Evolutionary conservation across 2,113 vertebrate species (phyloP).

Genomic region (Pantherophis guttatus): DNA sequence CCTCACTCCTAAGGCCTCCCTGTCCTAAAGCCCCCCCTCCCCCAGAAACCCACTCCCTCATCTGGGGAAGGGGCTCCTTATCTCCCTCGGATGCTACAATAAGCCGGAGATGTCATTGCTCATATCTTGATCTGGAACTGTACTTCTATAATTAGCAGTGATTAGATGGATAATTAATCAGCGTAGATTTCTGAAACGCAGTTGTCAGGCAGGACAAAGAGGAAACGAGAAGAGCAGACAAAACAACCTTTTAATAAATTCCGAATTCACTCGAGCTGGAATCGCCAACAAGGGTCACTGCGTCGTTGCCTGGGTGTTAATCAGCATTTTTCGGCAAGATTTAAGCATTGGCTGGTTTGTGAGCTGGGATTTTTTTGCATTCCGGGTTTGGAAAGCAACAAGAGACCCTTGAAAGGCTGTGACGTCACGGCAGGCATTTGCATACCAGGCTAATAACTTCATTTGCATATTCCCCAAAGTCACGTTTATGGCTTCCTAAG

Average conservation of each 20-base stretch:
- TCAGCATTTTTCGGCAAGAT: neutral
- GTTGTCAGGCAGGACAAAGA: rapidly evolving
- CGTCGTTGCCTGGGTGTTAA: neutral
- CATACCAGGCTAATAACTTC: neutral
- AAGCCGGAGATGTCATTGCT: rapidly evolving
- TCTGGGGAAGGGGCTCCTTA: neutral
- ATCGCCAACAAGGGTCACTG: neutral
- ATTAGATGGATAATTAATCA: neutral
- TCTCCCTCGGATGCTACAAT: rapidly evolving
- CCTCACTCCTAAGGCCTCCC: slow-evolving; percentile 8
- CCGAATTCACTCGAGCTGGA: neutral
- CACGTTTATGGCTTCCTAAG: neutral
- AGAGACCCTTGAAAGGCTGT: neutral
- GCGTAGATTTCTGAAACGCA: rapidly evolving
- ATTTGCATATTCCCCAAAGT: neutral
- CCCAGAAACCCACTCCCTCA: rapidly evolving
- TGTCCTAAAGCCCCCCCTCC: neutral
- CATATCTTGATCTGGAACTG: neutral
- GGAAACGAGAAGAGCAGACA: too few species aligned
- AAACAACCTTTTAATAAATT: neutral
- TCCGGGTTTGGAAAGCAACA: neutral
- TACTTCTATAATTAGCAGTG: neutral
- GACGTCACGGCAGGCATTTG: neutral
- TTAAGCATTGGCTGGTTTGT: neutral
- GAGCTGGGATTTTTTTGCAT: neutral